phyloP scores from a whole-genome alignment of 1,140 invertebrate species.

The Heliothis subflexa region DNA sequence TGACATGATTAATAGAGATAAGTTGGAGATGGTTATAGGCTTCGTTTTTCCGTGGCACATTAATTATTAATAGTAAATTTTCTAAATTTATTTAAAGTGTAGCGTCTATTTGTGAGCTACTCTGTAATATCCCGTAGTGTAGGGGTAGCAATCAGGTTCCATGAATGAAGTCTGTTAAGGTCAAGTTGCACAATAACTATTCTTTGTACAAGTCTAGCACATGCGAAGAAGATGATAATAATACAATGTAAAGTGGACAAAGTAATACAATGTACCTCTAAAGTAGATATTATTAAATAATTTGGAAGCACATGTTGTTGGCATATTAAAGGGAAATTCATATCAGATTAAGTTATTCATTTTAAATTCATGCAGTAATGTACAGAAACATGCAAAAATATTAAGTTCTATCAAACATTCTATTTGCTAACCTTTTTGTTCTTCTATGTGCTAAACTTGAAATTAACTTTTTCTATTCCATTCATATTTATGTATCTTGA shows the following conservation, averaged over 20 bases:
- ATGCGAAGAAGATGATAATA: not conserved
- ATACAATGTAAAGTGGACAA: not conserved
- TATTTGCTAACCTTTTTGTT: too few relatives aligned
- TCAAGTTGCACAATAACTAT: slow-evolving; percentile 5
- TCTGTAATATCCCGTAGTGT: slow-evolving; percentile 47
- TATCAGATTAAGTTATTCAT: too few relatives aligned
- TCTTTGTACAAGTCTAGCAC: not conserved
- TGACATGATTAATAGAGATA: too few relatives aligned
- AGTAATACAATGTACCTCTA: not conserved
- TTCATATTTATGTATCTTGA: too few relatives aligned
- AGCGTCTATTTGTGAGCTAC: slow-evolving; percentile 50
- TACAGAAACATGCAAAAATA: too few relatives aligned
- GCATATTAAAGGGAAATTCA: too few relatives aligned
- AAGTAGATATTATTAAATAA: not conserved
- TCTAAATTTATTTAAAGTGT: not conserved
- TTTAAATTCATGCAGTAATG: too few relatives aligned
- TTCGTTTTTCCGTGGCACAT: too few relatives aligned
- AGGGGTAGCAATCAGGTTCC: slow-evolving; percentile 67
- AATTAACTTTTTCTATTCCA: too few relatives aligned
- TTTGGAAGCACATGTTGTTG: not conserved
- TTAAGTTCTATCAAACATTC: too few relatives aligned
- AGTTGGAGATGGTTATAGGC: too few relatives aligned
- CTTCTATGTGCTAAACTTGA: too few relatives aligned
- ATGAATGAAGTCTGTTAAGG: slow-evolving; percentile 54
- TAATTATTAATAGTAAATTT: not conserved